These are phyloP conservation scores for Morinoia aosen DNA, from an alignment of 2,888 invertebrate genomes.

Conservation along the genomic window DNA sequence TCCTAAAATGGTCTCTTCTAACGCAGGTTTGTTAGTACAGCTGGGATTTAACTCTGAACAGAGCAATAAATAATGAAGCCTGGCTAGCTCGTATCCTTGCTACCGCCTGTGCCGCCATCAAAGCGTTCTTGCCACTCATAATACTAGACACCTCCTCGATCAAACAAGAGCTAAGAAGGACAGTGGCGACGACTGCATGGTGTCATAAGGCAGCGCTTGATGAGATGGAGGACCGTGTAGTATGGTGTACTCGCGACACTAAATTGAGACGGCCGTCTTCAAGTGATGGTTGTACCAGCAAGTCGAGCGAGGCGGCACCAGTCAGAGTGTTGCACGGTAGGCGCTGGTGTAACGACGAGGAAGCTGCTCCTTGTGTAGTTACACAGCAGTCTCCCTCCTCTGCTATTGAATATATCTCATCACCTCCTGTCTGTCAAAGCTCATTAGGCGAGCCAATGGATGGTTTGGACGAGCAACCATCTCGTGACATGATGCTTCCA, in stretches of 20 bases:
- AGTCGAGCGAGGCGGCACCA: not conserved
- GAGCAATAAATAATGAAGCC: not conserved
- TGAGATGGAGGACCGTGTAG: not conserved
- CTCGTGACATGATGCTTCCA: not conserved
- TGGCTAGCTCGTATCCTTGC: constrained; percentile 7
- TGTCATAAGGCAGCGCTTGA: constrained; percentile 37
- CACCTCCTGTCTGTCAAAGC: not conserved
- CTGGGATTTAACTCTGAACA: not conserved
- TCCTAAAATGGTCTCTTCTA: not conserved
- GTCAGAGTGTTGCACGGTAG: not conserved
- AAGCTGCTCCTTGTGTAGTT: not conserved
- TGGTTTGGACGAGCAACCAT: not conserved
- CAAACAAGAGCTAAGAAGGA: constrained; percentile 37
- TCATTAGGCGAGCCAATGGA: not conserved
- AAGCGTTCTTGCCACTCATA: constrained; percentile 1
- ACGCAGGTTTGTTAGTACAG: not conserved
- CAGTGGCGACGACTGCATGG: not conserved
- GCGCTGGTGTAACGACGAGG: not conserved
- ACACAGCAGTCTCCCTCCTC: not conserved
- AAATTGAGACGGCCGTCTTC: constrained; percentile 1
- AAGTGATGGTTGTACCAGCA: constrained; percentile 12
- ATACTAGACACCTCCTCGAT: not conserved
- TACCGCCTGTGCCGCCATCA: constrained; percentile 19
- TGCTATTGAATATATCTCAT: not conserved
- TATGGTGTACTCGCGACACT: not conserved